Percentiles rank a stretch among this genome's conserved stretches.
These are phyloP conservation scores for Papilio helenus DNA, from an alignment of 1,140 invertebrate species.

Conservation along the genomic window DNA sequence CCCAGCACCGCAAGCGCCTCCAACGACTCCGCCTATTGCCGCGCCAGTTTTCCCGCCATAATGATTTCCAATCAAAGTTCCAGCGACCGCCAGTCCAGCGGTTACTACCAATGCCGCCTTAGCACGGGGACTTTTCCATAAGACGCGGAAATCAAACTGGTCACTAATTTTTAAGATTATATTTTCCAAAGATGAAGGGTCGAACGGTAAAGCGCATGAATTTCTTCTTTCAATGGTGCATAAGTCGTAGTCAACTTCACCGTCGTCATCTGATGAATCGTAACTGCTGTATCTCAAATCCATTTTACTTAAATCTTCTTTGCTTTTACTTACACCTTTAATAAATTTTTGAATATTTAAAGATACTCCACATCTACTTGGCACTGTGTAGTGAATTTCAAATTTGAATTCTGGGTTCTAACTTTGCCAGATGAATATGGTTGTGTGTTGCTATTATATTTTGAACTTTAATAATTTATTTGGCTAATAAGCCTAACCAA, in stretches of 20 bases:
- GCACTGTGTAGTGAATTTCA: not conserved
- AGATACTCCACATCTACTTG: not conserved
- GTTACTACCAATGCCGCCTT: slow-evolving; percentile 64
- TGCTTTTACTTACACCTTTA: too few relatives aligned
- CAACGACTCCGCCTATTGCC: slow-evolving; percentile 66
- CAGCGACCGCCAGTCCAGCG: slow-evolving; percentile 65
- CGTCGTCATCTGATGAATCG: slow-evolving; percentile 47
- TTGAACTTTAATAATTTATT: not conserved
- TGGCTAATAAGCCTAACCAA: too few relatives aligned
- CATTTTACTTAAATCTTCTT: slow-evolving; percentile 38
- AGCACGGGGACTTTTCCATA: slow-evolving; percentile 56
- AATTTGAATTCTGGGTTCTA: not conserved
- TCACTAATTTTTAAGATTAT: slow-evolving; percentile 67
- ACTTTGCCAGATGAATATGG: too few relatives aligned
- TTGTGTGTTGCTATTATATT: not conserved
- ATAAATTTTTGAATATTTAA: not conserved
- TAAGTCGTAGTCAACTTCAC: slow-evolving; percentile 50
- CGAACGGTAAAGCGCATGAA: slow-evolving; percentile 58
- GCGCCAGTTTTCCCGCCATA: slow-evolving; percentile 73
- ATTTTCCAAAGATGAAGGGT: slow-evolving; percentile 62
- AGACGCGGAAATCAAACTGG: slow-evolving; percentile 67
- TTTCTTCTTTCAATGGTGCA: slow-evolving; percentile 47
- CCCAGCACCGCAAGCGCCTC: slow-evolving; percentile 69
- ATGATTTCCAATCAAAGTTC: slow-evolving; percentile 66
- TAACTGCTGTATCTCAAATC: slow-evolving; percentile 49